Conservation (phyloP, 2,797 vertebrate genomes). For the Euphonia xanthogaster region DNA sequence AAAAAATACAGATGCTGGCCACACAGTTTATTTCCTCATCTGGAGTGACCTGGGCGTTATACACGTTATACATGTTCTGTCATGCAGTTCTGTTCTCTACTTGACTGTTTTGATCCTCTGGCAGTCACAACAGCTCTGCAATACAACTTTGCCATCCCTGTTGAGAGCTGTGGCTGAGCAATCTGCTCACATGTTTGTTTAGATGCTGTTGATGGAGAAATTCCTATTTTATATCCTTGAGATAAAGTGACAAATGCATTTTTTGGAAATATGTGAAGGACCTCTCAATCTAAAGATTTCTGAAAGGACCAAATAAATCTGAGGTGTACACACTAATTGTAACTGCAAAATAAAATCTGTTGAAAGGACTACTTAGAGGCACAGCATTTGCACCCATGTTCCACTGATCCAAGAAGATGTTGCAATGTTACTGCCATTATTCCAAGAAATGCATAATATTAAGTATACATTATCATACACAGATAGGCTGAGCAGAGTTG, state of each 20-base stretch:
- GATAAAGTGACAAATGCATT: neutral
- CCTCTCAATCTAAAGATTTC: neutral
- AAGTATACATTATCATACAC: neutral
- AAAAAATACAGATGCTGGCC: neutral
- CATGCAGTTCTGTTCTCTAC: neutral
- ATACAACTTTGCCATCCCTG: neutral
- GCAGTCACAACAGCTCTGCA: neutral
- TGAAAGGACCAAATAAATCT: neutral
- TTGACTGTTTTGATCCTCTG: neutral
- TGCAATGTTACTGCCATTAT: neutral
- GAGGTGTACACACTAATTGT: rapidly evolving
- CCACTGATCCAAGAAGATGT: neutral
- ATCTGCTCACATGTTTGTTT: rapidly evolving
- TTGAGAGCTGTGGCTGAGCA: neutral
- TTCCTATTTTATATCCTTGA: neutral
- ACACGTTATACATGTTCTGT: no score
- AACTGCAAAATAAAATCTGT: neutral
- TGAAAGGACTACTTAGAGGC: neutral
- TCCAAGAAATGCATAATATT: neutral
- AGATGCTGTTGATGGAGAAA: neutral
- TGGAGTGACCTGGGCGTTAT: neutral
- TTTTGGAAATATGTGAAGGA: neutral
- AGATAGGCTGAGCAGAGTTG: neutral
- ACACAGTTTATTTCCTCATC: neutral
- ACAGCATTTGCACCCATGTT: neutral